Percentiles rank a stretch among this genome's conserved stretches.
phyloP scores from a whole-genome alignment of 1,140 invertebrate genomes.

The Archivesica marissinica region DNA sequence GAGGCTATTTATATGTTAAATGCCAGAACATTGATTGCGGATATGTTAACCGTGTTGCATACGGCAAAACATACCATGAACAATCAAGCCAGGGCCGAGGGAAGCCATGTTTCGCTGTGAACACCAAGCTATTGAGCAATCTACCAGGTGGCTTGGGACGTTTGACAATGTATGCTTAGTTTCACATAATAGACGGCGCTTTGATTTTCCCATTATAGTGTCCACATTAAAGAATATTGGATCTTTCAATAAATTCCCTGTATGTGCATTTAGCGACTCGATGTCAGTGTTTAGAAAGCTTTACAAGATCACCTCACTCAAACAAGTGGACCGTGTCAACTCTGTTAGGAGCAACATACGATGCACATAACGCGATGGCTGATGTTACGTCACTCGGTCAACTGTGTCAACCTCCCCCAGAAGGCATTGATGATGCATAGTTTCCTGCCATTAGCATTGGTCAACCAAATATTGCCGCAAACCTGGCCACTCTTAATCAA shows the following conservation, averaged over 20 bases:
- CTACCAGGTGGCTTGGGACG: neutral
- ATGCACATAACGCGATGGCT: conserved; percentile 44
- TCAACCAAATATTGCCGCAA: neutral
- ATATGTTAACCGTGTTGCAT: too few relatives aligned
- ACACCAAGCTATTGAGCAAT: neutral
- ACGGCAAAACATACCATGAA: too few relatives aligned
- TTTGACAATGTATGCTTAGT: conserved; percentile 18
- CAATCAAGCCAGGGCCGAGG: too few relatives aligned
- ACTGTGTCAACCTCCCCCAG: neutral
- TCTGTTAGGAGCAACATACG: neutral
- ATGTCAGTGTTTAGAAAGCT: conserved; percentile 10
- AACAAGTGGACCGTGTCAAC: conserved; percentile 9
- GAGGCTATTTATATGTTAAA: too few relatives aligned
- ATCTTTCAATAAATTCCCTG: neutral
- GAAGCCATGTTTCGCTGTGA: too few relatives aligned
- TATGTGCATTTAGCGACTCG: conserved; percentile 22
- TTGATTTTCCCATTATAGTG: neutral
- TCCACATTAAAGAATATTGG: neutral
- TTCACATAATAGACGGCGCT: too few relatives aligned
- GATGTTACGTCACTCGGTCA: conserved; percentile 1
- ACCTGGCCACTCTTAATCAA: neutral
- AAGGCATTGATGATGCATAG: neutral
- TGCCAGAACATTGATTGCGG: too few relatives aligned
- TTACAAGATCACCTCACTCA: neutral
- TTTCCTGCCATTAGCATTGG: neutral